Evolutionary conservation across 2,113 vertebrate genomes (phyloP), one percentile per base, ranked within the genome.

Genomic region (Labeo rohita): DNA sequence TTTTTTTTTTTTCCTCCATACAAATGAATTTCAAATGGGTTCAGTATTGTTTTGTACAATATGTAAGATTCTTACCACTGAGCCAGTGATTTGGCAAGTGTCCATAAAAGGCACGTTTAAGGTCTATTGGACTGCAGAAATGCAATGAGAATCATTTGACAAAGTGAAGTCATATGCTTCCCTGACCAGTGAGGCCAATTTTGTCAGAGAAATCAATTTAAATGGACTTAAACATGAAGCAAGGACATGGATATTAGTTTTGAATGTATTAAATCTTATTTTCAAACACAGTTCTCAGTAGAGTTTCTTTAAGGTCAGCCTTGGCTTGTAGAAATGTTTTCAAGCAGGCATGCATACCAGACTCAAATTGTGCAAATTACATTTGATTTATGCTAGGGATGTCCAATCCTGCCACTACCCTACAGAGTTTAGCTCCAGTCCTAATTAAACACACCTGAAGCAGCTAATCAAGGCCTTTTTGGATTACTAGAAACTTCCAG

Each of bases 101-200:
- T 72, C 8, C 39, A 73, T 50, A 85, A 72, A 80, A 63, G 45
- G 43, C 11, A 47, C 12, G n/a, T 82, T 86, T 82, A 2, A 18
- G 47, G 65, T 82, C 75, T 39, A 12, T 63, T 39, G 7, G 49
- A 16, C 15, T 45, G 21, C 81, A 43, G 36, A 83, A 70, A 68
- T 61, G 16, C 61, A 70, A 39, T 61, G 11, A 77, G 72, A 83
- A 72, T 78, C 13, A 83, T 87, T 68, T 56, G 49, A 68, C 16
- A 36, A 75, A 65, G 21, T 65, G 45, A 86, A 86, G 54, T 68
- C 21, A 23, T 23, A 54, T 66, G 59, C 12, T 56, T 85, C 78
- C 63, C 11, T 85, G 52, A 56, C 68, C 74, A 43, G 50, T 49
- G 50, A 80, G 72, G 45, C 52, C 36, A 75, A 65, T 86, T 82